Base-by-base conservation (phyloP, 2,797 vertebrate genomes). In the Notolepis coatsorum region DNA sequence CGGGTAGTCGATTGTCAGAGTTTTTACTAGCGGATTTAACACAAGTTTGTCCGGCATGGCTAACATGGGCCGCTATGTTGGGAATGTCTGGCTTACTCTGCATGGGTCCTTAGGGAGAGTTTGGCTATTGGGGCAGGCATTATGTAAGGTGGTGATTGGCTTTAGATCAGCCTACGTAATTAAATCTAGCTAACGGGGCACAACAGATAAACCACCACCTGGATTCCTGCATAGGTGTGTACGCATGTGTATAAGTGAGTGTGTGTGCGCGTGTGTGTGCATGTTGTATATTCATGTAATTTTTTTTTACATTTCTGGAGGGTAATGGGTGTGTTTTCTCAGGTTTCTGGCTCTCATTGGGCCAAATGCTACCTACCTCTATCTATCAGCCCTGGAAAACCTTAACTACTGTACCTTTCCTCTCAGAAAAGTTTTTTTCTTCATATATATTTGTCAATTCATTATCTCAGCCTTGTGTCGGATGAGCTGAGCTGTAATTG, bases 331-430 rank as follows among this genome's bases (percentile, higher is more conserved):
- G 80, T 9, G 79, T 83, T 89, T 89, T 85, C 86, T 90, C 90
- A 85, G 90, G 87, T 86, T 81, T 86, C 78, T 82, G 71, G 76
- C 73, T 73, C 75, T 73, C 61, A 51, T 4, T 21, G 28, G 75
- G 79, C 76, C 48, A 49, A 49, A 37, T 82, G 65, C 81, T 86
- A 89, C 81, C 92, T 93, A 92, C 91, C 92, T 91, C 91, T 81
- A 38, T 81, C 81, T 53, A 50, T 83, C 71, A 79, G 69, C 63
- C 83, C 83, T 90, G 83, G 85, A 78, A 83, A 91, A 85, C 84
- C 69, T 84, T 80, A 84, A 78, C 74, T 76, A 68, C 73, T 77
- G 71, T 62, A 80, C 81, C 73, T 77, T 77, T 81, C 79, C 83
- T 82, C 65, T 56, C 70, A 79, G 65, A 84, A 81, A 77, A 21